Percentiles rank a stretch among this genome's conserved stretches.
Conservation (phyloP, 2,797 vertebrate genomes). For the Rhinella marina region DNA sequence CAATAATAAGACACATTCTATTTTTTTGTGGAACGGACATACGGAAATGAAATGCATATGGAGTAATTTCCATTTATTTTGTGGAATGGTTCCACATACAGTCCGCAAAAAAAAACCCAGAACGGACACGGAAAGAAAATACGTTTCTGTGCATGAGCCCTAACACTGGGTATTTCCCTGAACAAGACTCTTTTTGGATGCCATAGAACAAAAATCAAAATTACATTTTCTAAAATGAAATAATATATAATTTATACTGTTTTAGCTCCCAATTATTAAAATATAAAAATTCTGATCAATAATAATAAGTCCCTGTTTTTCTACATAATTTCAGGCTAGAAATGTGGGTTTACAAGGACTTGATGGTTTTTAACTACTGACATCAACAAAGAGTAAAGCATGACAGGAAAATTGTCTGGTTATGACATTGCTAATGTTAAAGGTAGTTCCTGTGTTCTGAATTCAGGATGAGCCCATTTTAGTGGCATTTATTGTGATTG, state of each 20-base stretch:
- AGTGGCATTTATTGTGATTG: slow-evolving; percentile 55
- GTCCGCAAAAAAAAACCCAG: too few relatives aligned
- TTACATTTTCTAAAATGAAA: not conserved
- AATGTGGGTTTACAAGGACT: slow-evolving; percentile 12
- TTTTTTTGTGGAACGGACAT: too few relatives aligned
- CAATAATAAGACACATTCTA: too few relatives aligned
- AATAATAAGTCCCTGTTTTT: not conserved
- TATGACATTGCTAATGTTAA: slow-evolving; percentile 55
- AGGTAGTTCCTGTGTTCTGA: slow-evolving; percentile 39
- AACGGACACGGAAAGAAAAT: too few relatives aligned
- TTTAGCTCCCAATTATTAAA: not conserved
- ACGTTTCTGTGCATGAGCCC: too few relatives aligned
- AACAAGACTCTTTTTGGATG: not conserved
- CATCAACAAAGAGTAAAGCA: slow-evolving; percentile 43
- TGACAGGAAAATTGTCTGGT: slow-evolving; percentile 58
- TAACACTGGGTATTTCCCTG: not conserved
- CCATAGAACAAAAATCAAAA: not conserved
- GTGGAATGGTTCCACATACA: too few relatives aligned
- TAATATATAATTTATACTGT: not conserved
- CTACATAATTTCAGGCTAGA: not conserved
- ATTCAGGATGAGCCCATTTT: slow-evolving; percentile 53
- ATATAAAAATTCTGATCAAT: not conserved
- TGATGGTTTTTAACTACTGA: slow-evolving; percentile 48
- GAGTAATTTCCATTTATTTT: too few relatives aligned
- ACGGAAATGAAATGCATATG: too few relatives aligned